Percentiles rank a stretch among this genome's conserved stretches.
These are phyloP conservation scores for Venusia cambrica DNA, from an alignment of 2,888 invertebrate species.

Conservation along the genomic window DNA sequence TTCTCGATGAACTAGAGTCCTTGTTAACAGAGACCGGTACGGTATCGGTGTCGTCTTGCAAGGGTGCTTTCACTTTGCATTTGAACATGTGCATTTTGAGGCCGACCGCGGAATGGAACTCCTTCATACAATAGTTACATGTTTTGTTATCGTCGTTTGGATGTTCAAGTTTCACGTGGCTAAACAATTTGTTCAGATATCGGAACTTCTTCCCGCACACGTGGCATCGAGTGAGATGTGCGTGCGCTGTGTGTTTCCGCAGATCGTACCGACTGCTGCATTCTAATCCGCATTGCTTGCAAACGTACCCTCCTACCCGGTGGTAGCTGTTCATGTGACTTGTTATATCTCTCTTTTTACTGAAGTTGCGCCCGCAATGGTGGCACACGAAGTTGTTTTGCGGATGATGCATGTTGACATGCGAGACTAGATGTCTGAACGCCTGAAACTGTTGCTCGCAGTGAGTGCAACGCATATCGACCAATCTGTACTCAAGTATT, in stretches of 20 bases:
- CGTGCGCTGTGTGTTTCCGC: constrained; percentile 44
- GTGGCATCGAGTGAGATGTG: constrained; percentile 57
- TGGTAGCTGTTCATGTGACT: constrained; percentile 54
- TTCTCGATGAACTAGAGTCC: constrained; percentile 7
- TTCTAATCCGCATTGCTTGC: constrained; percentile 49
- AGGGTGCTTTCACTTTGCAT: constrained; percentile 49
- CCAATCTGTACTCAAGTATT: constrained; percentile 53
- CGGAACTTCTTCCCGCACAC: constrained; percentile 50
- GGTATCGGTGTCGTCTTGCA: constrained; percentile 41
- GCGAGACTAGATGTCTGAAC: constrained; percentile 55
- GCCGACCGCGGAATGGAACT: constrained; percentile 51
- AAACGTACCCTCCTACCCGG: constrained; percentile 51
- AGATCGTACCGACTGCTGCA: constrained; percentile 36
- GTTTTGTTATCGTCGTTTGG: constrained; percentile 46
- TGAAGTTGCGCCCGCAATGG: constrained; percentile 56
- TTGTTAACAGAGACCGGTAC: not conserved
- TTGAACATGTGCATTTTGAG: constrained; percentile 53
- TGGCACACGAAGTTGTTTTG: constrained; percentile 56
- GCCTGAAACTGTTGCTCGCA: constrained; percentile 55
- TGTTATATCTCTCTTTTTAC: constrained; percentile 54
- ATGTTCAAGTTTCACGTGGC: constrained; percentile 54
- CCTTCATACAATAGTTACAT: constrained; percentile 57
- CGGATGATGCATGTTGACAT: constrained; percentile 54
- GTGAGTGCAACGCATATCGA: constrained; percentile 50
- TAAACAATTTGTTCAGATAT: constrained; percentile 45